Evolutionary conservation across 2,113 vertebrate species (phyloP).

Genomic region (Gallinago media): DNA sequence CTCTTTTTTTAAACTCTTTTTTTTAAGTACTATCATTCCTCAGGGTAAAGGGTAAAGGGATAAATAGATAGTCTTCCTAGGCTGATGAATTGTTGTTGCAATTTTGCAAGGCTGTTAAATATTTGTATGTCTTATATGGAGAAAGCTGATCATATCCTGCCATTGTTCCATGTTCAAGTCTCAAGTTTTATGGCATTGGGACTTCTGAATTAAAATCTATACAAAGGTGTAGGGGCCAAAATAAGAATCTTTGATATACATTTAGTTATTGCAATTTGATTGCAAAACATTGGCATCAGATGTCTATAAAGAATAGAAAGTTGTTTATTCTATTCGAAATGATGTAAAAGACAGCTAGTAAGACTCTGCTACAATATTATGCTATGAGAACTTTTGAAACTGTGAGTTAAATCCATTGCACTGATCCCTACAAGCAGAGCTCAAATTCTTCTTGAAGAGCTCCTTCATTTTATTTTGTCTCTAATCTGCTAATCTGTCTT

Average conservation of each 20-base stretch:
- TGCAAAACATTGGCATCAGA: not conserved
- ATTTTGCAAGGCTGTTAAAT: constrained; percentile 43
- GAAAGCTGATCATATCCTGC: constrained; percentile 27
- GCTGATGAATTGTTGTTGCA: constrained; percentile 25
- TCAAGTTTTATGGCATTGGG: constrained; percentile 38
- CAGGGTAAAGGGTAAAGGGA: constrained; percentile 37
- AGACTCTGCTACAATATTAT: not conserved
- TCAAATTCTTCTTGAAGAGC: constrained; percentile 7
- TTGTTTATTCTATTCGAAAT: constrained; percentile 12
- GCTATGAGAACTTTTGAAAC: constrained; percentile 24
- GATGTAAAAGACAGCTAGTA: not conserved
- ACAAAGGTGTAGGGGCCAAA: constrained; percentile 29
- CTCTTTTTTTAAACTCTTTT: not conserved
- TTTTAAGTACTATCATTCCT: not conserved
- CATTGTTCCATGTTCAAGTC: constrained; percentile 55
- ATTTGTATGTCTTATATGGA: constrained; percentile 14
- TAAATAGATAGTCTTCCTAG: constrained; percentile 55
- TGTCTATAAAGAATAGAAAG: not conserved
- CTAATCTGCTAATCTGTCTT: not conserved
- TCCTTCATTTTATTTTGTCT: constrained; percentile 8
- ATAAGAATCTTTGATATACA: not conserved
- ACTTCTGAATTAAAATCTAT: constrained; percentile 40
- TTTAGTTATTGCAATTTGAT: constrained; percentile 14
- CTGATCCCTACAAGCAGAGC: constrained; percentile 23
- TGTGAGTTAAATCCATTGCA: constrained; percentile 42